Percentiles rank a stretch among this genome's conserved stretches.
These are phyloP conservation scores for Euleptes europaea DNA, from an alignment of 2,113 vertebrate genomes.

Conservation along the genomic window DNA sequence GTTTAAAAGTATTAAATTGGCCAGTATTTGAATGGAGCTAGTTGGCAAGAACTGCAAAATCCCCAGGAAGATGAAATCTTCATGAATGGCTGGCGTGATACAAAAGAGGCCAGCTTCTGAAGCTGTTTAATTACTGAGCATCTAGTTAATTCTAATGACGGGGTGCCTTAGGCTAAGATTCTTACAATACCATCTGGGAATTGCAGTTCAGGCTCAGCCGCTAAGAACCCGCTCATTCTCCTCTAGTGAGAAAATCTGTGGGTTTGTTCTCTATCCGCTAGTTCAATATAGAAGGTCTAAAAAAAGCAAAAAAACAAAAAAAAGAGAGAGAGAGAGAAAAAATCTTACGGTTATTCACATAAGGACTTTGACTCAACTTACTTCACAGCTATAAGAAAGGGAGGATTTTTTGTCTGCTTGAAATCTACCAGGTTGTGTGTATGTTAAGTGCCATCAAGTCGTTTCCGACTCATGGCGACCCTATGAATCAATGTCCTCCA, in stretches of 20 bases:
- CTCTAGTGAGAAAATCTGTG: not conserved
- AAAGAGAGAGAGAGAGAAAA: too few species aligned
- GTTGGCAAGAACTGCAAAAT: not conserved
- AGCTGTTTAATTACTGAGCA: constrained; percentile 9
- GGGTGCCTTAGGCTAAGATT: constrained; percentile 19
- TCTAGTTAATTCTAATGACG: constrained; percentile 21
- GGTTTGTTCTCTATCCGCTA: constrained; percentile 12
- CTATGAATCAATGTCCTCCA: too few species aligned
- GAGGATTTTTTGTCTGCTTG: not conserved
- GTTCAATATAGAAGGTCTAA: rapidly evolving
- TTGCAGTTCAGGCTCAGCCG: constrained; percentile 2
- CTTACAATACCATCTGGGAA: not conserved
- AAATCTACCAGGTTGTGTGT: too few species aligned
- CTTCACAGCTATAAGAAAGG: not conserved
- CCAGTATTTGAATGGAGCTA: not conserved
- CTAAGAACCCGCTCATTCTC: not conserved
- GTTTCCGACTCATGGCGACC: too few species aligned
- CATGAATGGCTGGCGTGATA: constrained; percentile 1
- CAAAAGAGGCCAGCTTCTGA: constrained; percentile 6
- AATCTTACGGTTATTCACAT: not conserved
- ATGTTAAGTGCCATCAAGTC: too few species aligned
- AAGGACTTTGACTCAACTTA: rapidly evolving
- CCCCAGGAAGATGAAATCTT: not conserved
- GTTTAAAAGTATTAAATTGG: not conserved
- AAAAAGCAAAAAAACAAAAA: too few species aligned